Evolutionary conservation across 2,113 vertebrate genomes (phyloP).

Genomic region (Hucho hucho): DNA sequence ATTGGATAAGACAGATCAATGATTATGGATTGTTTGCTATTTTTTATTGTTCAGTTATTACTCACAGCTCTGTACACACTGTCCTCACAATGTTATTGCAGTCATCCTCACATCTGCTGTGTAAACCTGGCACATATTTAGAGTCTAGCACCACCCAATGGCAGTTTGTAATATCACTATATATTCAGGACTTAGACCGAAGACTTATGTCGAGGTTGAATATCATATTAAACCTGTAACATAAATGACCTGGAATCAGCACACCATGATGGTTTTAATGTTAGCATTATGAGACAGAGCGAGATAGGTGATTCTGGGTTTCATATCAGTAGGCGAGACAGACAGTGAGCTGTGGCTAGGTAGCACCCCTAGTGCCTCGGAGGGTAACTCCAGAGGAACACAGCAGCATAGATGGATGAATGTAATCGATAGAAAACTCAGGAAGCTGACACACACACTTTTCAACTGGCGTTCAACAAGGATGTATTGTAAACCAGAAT

Average conservation of each 20-base stretch:
- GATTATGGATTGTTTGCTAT: slow-evolving; percentile 4
- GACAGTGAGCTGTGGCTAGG: not conserved
- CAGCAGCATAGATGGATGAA: not conserved
- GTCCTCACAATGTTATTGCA: not conserved
- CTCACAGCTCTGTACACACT: slow-evolving; percentile 2
- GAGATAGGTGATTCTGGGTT: not conserved
- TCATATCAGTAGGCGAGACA: not conserved
- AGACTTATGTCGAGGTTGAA: not conserved
- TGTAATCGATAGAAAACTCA: slow-evolving; percentile 11
- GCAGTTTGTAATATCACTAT: slow-evolving; percentile 19
- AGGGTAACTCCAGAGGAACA: slow-evolving; percentile 16
- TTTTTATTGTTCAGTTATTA: not conserved
- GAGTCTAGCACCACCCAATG: slow-evolving; percentile 40
- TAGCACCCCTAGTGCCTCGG: slow-evolving; percentile 6
- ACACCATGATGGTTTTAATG: not conserved
- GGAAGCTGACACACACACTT: slow-evolving; percentile 31
- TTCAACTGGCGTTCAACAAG: slow-evolving; percentile 1
- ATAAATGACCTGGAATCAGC: not conserved
- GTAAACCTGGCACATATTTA: slow-evolving; percentile 1
- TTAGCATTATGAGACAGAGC: not conserved
- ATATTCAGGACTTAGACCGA: slow-evolving; percentile 2
- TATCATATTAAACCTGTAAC: not conserved
- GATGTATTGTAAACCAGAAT: slow-evolving; percentile 2
- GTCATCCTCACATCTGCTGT: not conserved
- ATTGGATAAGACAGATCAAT: not conserved